Evolutionary conservation across 2,113 vertebrate genomes (phyloP), one percentile per base, ranked within the genome.

Genomic region (Mormyrus iriodes): DNA sequence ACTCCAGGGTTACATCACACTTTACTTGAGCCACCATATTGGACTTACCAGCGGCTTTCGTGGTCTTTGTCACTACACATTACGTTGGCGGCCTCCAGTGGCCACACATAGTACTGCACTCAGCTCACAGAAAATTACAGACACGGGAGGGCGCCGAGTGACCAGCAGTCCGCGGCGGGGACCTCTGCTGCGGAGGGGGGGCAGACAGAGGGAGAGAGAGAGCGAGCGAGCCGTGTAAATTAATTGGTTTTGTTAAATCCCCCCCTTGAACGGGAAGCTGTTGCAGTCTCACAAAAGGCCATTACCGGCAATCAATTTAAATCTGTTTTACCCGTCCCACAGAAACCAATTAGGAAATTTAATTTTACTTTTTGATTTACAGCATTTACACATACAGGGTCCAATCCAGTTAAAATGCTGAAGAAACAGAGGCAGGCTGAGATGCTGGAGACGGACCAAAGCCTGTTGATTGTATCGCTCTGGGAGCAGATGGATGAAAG

Each of bases 281-380:
- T 91, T 92, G 92, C 92, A 91, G 90, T 92, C 92, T 91, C 90
- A 94, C 94, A 95, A 95, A 95, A 95, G 93, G 93, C 94, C 93
- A 94, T 95, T 95, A 95, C 93, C 90, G 91, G 93, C 94, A 94
- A 95, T 96, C 95, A 95, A 95, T 95, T 95, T 93, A 94, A 94
- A 95, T 95, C 93, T 93, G 94, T 94, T 95, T 94, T 92, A 94
- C 93, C 92, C 93, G 93, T 94, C 94, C 93, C 94, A 94, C 92
- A 90, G 94, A 95, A 96, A 94, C 94, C 95, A 95, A 95, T 96
- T 94, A 95, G 93, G 92, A 92, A 90, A 95, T 95, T 94, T 94
- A 94, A 95, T 95, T 95, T 94, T 89, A 90, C 93, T 93, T 94
- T 93, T 91, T 93, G 91, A 95, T 95, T 94, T 93, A 93, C 92